Evolutionary conservation across 2,797 vertebrate species (phyloP).

Genomic region (Clarias platycephalus): DNA sequence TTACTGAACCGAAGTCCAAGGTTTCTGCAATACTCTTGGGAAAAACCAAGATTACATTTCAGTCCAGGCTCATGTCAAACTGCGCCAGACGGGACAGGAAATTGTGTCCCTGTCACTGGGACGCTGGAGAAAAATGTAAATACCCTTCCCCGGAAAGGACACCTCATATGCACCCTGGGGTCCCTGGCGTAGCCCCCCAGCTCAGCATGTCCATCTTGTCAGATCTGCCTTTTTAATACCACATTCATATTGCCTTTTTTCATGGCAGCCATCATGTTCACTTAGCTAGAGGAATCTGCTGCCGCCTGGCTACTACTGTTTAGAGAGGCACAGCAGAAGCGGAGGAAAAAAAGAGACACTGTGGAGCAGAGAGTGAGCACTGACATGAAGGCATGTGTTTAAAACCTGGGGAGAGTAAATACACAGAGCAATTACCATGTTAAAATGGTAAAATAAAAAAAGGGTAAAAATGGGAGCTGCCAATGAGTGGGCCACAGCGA

Average conservation of each 20-base stretch:
- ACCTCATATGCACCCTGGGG: constrained; percentile 72
- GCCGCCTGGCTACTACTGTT: constrained; percentile 44
- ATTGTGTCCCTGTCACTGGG: constrained; percentile 81
- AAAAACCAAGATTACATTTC: constrained; percentile 78
- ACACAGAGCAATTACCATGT: constrained; percentile 64
- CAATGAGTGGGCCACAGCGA: constrained; percentile 59
- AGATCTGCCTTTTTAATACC: constrained; percentile 73
- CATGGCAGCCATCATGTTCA: constrained; percentile 46
- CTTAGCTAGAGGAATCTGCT: constrained; percentile 51
- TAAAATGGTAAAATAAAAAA: constrained; percentile 35
- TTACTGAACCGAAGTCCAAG: constrained; percentile 73
- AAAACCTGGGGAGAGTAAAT: constrained; percentile 60
- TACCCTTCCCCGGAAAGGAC: constrained; percentile 71
- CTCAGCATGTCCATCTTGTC: constrained; percentile 75
- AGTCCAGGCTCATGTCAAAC: constrained; percentile 73
- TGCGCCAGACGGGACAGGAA: constrained; percentile 79
- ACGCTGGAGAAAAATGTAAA: constrained; percentile 79
- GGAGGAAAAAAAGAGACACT: constrained; percentile 36
- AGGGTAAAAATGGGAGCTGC: constrained; percentile 59
- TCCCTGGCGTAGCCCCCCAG: constrained; percentile 57
- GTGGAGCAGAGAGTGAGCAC: constrained; percentile 32
- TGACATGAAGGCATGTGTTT: constrained; percentile 57
- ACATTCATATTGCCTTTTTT: constrained; percentile 56
- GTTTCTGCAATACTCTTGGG: constrained; percentile 73
- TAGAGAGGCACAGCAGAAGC: constrained; percentile 35